Conservation (phyloP, 1,140 invertebrate species). For the Pogonomyrmex californicus region DNA sequence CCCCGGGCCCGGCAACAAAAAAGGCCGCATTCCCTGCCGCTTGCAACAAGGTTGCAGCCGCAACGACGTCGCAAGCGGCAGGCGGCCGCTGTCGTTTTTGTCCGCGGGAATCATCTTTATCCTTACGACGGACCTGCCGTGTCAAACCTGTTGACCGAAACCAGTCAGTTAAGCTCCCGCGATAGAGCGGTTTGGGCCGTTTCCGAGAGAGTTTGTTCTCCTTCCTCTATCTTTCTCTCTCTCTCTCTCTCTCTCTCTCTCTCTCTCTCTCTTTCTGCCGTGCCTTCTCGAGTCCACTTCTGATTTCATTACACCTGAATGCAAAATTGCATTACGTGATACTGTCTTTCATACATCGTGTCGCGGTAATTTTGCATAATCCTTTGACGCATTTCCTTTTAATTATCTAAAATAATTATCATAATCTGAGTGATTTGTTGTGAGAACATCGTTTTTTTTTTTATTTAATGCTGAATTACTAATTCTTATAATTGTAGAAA, state of each 20-base stretch:
- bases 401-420: neutral
- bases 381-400: neutral
- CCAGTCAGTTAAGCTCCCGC: slow-evolving; percentile 60
- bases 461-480: neutral
- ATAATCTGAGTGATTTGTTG: slow-evolving; percentile 1
- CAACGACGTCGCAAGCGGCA: slow-evolving; percentile 55
- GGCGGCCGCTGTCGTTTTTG: slow-evolving; percentile 54
- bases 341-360: neutral
- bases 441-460: neutral
- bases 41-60: slow-evolving; percentile 55
- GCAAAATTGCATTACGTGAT: slow-evolving; percentile 10
- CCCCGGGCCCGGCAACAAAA: slow-evolving; percentile 43
- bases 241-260: neutral
- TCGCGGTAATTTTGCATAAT: neutral
- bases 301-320: slow-evolving; percentile 33
- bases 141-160: slow-evolving; percentile 63
- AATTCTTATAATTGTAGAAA: neutral
- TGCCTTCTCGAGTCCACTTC: neutral
- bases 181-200: slow-evolving; percentile 56
- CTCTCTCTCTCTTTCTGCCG: neutral
- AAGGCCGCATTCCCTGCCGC: slow-evolving; percentile 57
- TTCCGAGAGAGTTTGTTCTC: slow-evolving; percentile 31
- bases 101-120: slow-evolving; percentile 61
- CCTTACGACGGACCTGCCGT: slow-evolving; percentile 51
- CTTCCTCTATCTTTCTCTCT: neutral